Base-by-base conservation (phyloP, 2,797 vertebrate genomes). In the Prionace glauca region DNA sequence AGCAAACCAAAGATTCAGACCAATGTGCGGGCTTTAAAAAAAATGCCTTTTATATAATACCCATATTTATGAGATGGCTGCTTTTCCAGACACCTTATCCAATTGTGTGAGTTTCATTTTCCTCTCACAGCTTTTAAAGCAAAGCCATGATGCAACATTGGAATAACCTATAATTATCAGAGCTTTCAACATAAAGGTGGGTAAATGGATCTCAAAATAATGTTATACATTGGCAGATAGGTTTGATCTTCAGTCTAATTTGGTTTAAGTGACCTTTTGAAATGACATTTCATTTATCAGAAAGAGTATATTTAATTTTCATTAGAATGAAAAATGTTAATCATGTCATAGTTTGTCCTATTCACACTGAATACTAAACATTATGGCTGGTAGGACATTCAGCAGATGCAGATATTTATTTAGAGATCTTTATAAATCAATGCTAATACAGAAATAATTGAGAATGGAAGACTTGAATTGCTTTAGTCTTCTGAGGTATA, bases 281-380 rank as follows among this genome's bases (percentile, higher is more conserved):
- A 95, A 95, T 95, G 93, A 95, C 93, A 95, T 95, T 95, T 95
- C 93, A 95, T 95, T 95, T 95, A 95, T 95, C 93, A 77, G 71
- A 77, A 95, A 95, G 93, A 95, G 71, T 95, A 77, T 95, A 95
- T 95, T 95, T 95, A 95, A 95, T 95, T 95, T 95, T 95, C 93
- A 95, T 95, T 95, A 77, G 71, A 95, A 95, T 74, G 93, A 95
- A 95, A 95, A 77, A 94, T 94, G 93, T 72, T 95, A 95, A 77
- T 95, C 71, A 77, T 95, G 71, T 95, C 93, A 95, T 36, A 95
- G 93, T 95, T 95, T 95, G 93, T 72, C 71, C 93, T 95, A 95
- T 95, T 95, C 93, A 95, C 41, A 77, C 71, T 74, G 93, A 95
- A 95, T 95, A 95, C 45, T 77, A 95, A 95, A 95, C 72, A 95